Evolutionary conservation across 2,113 vertebrate species (phyloP), one percentile per base, ranked within the genome.

Genomic region (Larimichthys crocea): DNA sequence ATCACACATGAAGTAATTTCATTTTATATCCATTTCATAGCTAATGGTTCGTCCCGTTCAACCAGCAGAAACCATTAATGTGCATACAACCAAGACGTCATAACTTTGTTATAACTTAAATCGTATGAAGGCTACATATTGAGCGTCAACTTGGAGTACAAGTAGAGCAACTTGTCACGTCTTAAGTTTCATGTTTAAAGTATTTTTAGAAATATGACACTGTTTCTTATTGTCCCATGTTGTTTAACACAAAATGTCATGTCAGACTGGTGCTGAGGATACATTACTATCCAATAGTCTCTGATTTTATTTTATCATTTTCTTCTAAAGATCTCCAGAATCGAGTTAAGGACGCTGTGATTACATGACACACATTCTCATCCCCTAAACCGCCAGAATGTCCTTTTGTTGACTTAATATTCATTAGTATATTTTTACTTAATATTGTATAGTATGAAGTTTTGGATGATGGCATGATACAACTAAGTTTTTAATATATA

Each of bases 21-120:
- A 93, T 92, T 87, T 76, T 42, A 72, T 75, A 53, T 75, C 82
- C 17, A 85, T 90, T 90, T 80, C 57, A 50, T 59, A 71, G 69
- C 78, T 70, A 82, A 90, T 86, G 70, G 56, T 83, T 90, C 29
- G 61, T 77, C 48, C 52, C 46, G 19, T 67, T 75, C 52, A 85
- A 77, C 53, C 79, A 74, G 50, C 62, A 67, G 16, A 78, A 76
- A 65, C 3, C 55, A 82, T 59, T 57, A 61, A 74, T 60, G 53
- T 26, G 29, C 15, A 76, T 46, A 29, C 17, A 50, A 76, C 73
- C 7, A 59, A 56, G 49, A 66, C 15, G 31, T 66, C 14, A 42
- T 64, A 16, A 31, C 10, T 46, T 80, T 7, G 49, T 67, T 53
- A 40, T 22, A 53, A 35, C 42, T 19, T 42, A 10, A 68, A 65